Evolutionary conservation across 2,888 invertebrate genomes (phyloP), one percentile per base, ranked within the genome.

Genomic region (Thumatha senex): DNA sequence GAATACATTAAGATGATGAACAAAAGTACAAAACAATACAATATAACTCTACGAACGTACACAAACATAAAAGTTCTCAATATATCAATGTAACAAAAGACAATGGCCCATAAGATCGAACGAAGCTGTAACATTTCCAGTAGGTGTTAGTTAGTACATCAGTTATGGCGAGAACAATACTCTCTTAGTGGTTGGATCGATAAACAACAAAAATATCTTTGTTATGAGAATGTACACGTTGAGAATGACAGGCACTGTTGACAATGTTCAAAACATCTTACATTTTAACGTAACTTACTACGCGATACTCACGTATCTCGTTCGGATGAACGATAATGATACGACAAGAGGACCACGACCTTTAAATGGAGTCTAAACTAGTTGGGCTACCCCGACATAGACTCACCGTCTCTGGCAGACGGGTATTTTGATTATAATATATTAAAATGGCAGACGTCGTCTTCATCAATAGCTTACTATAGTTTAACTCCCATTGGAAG

Each of bases 111-210:
- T 44, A 15, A 35, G 34, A 35, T 34, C 4, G 31, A n/a, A 10
- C 14, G 18, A 43, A 29, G 24, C 13, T 44, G 44, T 33, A 24
- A 11, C 11, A 11, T 18, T 13, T 12, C 35, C 13, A 29, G 5
- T 24, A 24, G 18, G 18, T 5, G 3, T 34, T 35, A 44, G 24
- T n/a, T 4, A 33, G 33, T 12, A 18, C n/a, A 18, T 42, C 42
- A 35, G 18, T 43, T 7, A 13, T 43, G 4, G 10, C 34, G n/a
- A 35, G 35, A 44, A 44, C 44, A 44, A 44, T 44, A 35, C 44
- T 10, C 44, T 35, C 35, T 44, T 13, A 44, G 35, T 35, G 7
- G 7, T 35, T 13, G 35, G 12, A 1, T 44, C 42, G 33, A 43
- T 43, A 43, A 43, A 33, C 33, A 43, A 43, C 10, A 11, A 40